These are phyloP conservation scores for Setophaga kirtlandii DNA, from an alignment of 2,113 vertebrate species.

Conservation along the genomic window DNA sequence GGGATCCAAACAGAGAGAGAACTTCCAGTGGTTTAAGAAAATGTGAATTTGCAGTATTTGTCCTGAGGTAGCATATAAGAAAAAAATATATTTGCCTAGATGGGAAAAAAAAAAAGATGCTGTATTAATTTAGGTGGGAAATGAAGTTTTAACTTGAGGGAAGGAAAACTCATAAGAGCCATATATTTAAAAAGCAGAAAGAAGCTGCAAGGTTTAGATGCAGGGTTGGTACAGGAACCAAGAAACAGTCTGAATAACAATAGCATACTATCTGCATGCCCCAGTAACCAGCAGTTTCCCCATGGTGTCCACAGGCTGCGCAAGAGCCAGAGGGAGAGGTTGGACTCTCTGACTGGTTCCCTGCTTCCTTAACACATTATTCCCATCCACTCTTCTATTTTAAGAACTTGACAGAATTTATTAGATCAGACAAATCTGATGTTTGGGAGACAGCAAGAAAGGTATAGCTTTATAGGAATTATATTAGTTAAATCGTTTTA, in stretches of 20 bases:
- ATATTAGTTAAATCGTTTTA: not conserved
- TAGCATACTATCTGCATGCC: not conserved
- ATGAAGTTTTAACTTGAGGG: not conserved
- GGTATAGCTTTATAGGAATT: not conserved
- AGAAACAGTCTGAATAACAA: not conserved
- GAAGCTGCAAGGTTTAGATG: not conserved
- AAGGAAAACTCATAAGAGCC: not conserved
- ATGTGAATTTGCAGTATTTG: not conserved
- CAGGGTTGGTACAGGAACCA: not conserved
- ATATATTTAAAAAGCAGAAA: not conserved
- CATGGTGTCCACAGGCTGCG: not conserved
- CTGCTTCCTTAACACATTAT: not conserved
- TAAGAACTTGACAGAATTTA: not conserved
- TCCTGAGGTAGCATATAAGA: not conserved
- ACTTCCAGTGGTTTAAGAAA: not conserved
- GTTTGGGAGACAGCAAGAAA: not conserved
- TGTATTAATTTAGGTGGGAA: not conserved
- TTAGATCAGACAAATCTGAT: not conserved
- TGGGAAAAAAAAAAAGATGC: not conserved
- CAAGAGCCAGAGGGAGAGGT: not conserved
- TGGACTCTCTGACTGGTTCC: not conserved
- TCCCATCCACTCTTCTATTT: not conserved
- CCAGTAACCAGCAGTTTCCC: not conserved
- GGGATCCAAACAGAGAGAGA: not conserved
- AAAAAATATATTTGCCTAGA: not conserved